Percentiles rank a stretch among this genome's conserved stretches.
Evolutionary conservation across 2,888 invertebrate genomes (phyloP).

Genomic region (Diplazon laetatorius): DNA sequence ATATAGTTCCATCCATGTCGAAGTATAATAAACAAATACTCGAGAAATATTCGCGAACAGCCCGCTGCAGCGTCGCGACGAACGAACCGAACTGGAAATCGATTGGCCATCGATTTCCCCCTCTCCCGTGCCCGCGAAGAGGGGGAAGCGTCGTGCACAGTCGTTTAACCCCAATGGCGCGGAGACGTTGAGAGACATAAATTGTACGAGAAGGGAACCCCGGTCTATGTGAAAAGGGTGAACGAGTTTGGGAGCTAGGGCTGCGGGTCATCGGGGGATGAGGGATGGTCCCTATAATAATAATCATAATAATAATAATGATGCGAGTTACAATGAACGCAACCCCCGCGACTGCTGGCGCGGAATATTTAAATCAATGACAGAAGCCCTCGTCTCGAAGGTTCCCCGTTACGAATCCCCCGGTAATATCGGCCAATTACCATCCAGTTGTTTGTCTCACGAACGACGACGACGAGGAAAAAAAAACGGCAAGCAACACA

Average conservation of each 20-base stretch:
- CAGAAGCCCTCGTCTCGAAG: constrained; percentile 65
- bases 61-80: background rate
- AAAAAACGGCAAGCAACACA: background rate
- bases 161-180: constrained; percentile 14
- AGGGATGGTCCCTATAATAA: constrained; percentile 1
- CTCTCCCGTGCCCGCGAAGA: background rate
- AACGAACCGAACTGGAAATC: constrained; percentile 12
- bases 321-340: too few species aligned
- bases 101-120: constrained; percentile 29
- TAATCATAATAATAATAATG: background rate
- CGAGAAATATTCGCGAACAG: constrained; percentile 18
- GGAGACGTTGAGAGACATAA: background rate
- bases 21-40: too few species aligned
- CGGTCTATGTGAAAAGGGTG: background rate
- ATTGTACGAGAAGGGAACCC: background rate
- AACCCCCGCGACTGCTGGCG: constrained; percentile 56
- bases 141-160: constrained; percentile 19
- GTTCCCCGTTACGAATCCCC: constrained; percentile 65
- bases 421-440: constrained; percentile 73
- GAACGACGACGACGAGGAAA: background rate
- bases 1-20: too few species aligned
- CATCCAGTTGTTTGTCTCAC: constrained; percentile 67
- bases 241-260: constrained; percentile 6
- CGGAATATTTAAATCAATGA: constrained; percentile 75
- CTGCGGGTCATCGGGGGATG: constrained; percentile 26